These are phyloP conservation scores for Heliconius hewitsoni DNA, from an alignment of 1,140 invertebrate genomes.

Conservation along the genomic window DNA sequence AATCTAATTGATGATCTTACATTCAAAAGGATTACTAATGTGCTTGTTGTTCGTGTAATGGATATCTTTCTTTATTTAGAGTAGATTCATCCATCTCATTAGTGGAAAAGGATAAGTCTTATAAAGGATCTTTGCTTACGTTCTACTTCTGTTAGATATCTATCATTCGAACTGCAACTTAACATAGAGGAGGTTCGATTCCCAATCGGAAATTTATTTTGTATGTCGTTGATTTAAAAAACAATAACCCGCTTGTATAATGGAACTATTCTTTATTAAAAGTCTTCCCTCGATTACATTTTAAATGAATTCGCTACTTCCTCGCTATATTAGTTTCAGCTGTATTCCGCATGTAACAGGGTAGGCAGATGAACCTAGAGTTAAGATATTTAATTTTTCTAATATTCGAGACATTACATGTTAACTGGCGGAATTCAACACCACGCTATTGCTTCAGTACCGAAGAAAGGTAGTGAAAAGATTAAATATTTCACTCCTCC, in stretches of 20 bases:
- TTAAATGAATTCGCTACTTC: not conserved
- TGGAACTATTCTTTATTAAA: too few relatives aligned
- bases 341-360: too few relatives aligned
- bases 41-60: constrained; percentile 14
- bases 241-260: not conserved
- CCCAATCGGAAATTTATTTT: too few relatives aligned
- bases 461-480: too few relatives aligned
- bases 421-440: too few relatives aligned
- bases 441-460: too few relatives aligned
- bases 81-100: constrained; percentile 1
- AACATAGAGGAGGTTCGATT: not conserved
- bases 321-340: too few relatives aligned
- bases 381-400: not conserved
- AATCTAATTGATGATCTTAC: not conserved
- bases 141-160: not conserved
- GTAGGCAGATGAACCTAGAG: too few relatives aligned
- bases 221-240: not conserved
- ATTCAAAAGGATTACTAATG: not conserved
- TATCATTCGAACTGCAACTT: not conserved
- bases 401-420: not conserved
- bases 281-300: too few relatives aligned
- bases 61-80: constrained; percentile 3
- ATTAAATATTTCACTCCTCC: too few relatives aligned
- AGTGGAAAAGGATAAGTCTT: not conserved
- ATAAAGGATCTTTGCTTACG: not conserved